Conservation (phyloP, 30 jellyfish, hydroid and myxozoan genomes). For the Aurelia coerulea region DNA sequence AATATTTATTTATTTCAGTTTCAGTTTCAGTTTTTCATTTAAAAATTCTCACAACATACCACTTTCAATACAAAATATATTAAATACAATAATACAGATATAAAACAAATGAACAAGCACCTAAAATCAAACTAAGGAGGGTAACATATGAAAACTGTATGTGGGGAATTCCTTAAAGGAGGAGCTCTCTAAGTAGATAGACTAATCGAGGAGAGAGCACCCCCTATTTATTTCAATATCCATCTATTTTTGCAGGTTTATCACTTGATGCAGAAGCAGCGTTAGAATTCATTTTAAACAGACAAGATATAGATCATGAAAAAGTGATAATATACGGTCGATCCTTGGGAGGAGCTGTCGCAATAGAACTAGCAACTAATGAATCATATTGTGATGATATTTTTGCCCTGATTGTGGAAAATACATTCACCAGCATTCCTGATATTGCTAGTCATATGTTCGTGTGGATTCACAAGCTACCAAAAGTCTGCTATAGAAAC, state of each 20-base stretch:
- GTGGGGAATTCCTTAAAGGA: too few species aligned
- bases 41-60: too few species aligned
- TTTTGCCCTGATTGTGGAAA: constrained; percentile 86
- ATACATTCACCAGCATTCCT: constrained; percentile 92
- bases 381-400: constrained; percentile 59
- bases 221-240: background rate
- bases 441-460: constrained; percentile 87
- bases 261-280: constrained; percentile 90
- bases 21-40: too few species aligned
- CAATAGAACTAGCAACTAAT: constrained; percentile 71
- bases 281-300: constrained; percentile 58
- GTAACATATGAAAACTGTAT: too few species aligned
- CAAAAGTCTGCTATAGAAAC: constrained; percentile 84
- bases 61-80: too few species aligned
- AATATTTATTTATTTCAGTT: background rate
- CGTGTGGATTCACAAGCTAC: constrained; percentile 62
- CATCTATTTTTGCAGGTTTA: constrained; percentile 56
- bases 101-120: too few species aligned
- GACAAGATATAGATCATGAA: constrained; percentile 84
- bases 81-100: too few species aligned
- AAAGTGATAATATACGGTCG: constrained; percentile 80
- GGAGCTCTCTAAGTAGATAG: too few species aligned
- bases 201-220: too few species aligned
- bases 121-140: too few species aligned
- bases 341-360: constrained; percentile 96